Evolutionary conservation across 2,888 invertebrate genomes (phyloP).

Genomic region (Oscheius myriophilus): DNA sequence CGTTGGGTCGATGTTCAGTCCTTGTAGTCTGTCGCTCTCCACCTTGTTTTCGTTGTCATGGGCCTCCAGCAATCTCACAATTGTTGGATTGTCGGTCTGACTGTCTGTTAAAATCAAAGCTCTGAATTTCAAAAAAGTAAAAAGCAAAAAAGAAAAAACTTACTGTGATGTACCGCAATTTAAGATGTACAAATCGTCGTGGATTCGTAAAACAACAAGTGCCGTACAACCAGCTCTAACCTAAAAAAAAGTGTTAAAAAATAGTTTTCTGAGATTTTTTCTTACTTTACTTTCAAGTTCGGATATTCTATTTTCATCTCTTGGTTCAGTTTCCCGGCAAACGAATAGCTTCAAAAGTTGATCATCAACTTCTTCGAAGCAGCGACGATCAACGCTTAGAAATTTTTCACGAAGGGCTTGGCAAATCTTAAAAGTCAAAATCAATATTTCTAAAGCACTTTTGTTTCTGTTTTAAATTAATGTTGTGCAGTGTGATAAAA

Average conservation of each 20-base stretch:
- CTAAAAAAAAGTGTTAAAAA: slow-evolving; percentile 76
- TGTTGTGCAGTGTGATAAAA: background rate
- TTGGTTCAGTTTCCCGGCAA: background rate
- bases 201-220: slow-evolving; percentile 82
- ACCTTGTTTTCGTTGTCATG: slow-evolving; percentile 36
- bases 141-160: slow-evolving; percentile 12
- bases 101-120: slow-evolving; percentile 16
- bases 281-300: slow-evolving; percentile 7
- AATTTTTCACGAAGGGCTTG: slow-evolving; percentile 34
- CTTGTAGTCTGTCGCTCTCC: slow-evolving; percentile 23
- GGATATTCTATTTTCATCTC: background rate
- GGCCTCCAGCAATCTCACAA: slow-evolving; percentile 4
- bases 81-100: background rate
- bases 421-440: slow-evolving; percentile 67
- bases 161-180: slow-evolving; percentile 79
- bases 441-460: background rate
- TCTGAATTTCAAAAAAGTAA: slow-evolving; percentile 24
- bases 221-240: slow-evolving; percentile 86
- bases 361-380: slow-evolving; percentile 16
- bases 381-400: slow-evolving; percentile 31
- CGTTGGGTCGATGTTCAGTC: slow-evolving; percentile 22
- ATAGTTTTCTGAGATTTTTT: slow-evolving; percentile 66
- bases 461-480: background rate
- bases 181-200: slow-evolving; percentile 84
- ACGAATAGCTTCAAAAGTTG: slow-evolving; percentile 69